These are phyloP conservation scores for Meriones unguiculatus DNA, from an alignment of 2,113 vertebrate species.

Conservation along the genomic window DNA sequence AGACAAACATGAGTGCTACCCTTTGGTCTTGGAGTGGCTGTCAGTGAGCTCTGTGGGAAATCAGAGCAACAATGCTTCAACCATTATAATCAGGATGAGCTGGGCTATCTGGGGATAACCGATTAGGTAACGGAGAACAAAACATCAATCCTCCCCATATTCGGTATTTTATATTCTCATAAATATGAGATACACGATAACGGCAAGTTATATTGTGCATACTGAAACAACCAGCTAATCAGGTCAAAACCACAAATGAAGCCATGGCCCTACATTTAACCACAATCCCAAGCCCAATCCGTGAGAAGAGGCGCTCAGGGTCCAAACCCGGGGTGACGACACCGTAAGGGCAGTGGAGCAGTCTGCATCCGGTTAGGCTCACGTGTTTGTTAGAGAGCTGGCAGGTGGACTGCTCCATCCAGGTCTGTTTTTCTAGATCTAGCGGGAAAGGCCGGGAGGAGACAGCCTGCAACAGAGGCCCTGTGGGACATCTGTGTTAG, in stretches of 20 bases:
- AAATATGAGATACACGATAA: slow-evolving; percentile 38
- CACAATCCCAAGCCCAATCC: not conserved
- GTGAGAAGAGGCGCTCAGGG: not conserved
- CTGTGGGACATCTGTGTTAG: slow-evolving; percentile 1
- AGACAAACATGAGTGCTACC: not conserved
- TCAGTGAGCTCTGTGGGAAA: not conserved
- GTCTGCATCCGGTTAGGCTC: not conserved
- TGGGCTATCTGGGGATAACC: not conserved
- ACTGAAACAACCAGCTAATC: slow-evolving; percentile 24
- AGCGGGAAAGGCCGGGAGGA: not conserved
- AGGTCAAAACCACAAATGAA: slow-evolving; percentile 22
- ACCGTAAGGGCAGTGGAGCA: not conserved
- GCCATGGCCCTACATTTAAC: not conserved
- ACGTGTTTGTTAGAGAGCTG: not conserved
- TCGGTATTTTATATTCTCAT: slow-evolving; percentile 57
- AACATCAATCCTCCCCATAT: slow-evolving; percentile 33
- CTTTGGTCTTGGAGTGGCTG: slow-evolving; percentile 12
- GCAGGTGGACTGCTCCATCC: not conserved
- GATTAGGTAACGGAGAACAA: slow-evolving; percentile 57
- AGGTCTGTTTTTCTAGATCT: not conserved
- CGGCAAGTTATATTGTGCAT: not conserved
- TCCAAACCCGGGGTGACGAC: not conserved
- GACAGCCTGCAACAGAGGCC: not conserved
- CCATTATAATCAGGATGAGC: not conserved
- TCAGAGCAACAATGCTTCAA: not conserved